Percentiles rank a stretch among this genome's conserved stretches.
Conservation (phyloP, 2,113 vertebrate genomes). For the Anoplopoma fimbria region DNA sequence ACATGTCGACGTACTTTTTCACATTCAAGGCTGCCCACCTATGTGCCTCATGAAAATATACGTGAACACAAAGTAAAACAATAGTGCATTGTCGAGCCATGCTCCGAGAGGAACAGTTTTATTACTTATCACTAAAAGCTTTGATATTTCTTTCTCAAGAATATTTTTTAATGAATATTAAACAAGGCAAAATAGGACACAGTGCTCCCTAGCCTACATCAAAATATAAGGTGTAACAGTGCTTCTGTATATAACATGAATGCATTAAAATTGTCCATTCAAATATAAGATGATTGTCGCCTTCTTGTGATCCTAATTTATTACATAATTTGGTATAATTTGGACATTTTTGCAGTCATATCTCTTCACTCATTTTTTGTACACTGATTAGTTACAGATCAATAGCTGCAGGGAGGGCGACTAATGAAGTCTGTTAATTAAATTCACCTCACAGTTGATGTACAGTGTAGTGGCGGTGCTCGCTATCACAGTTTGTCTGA, state of each 20-base stretch:
- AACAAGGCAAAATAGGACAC: background rate
- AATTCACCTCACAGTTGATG: slow-evolving; percentile 25
- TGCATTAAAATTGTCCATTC: background rate
- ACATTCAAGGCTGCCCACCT: background rate
- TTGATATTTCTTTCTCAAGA: background rate
- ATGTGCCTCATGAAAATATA: background rate
- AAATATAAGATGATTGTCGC: background rate
- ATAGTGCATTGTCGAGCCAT: background rate
- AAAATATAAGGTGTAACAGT: background rate
- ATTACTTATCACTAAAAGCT: background rate
- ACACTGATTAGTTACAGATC: slow-evolving; percentile 24
- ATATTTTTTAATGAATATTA: background rate
- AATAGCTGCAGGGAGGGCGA: slow-evolving; percentile 6
- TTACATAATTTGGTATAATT: background rate
- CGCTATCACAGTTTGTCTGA: slow-evolving; percentile 47
- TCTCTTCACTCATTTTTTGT: slow-evolving; percentile 1
- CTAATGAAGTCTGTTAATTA: slow-evolving; percentile 29
- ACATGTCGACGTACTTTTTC: background rate
- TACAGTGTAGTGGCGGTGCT: slow-evolving; percentile 22
- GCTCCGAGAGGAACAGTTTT: background rate
- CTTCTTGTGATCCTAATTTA: background rate
- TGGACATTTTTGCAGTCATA: background rate
- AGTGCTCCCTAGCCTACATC: background rate
- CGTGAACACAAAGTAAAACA: background rate
- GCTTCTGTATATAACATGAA: background rate